Percentiles rank a stretch among this genome's conserved stretches.
Evolutionary conservation across 1,140 invertebrate species (phyloP).

Genomic region (Xylocopa sonorina): DNA sequence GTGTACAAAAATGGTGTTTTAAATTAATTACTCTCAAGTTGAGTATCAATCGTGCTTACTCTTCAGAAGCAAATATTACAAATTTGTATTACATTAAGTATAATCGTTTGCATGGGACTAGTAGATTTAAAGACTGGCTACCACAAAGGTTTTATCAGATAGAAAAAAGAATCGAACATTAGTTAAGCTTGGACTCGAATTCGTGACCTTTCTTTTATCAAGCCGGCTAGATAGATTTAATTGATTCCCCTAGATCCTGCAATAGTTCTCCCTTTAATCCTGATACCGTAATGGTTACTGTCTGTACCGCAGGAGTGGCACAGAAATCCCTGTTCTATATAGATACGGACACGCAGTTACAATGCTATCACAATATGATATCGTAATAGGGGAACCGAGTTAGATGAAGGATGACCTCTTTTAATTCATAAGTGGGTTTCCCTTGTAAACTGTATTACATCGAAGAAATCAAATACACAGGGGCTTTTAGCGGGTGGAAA

Average conservation of each 20-base stretch:
- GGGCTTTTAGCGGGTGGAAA: too few relatives aligned
- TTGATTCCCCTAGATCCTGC: not conserved
- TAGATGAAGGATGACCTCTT: not conserved
- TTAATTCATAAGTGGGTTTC: not conserved
- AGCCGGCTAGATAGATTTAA: not conserved
- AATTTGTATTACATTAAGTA: too few relatives aligned
- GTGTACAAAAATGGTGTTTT: not conserved
- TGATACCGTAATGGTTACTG: not conserved
- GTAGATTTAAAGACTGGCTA: too few relatives aligned
- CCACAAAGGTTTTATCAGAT: too few relatives aligned
- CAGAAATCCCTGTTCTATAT: slow-evolving; percentile 5
- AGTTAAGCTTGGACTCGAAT: not conserved
- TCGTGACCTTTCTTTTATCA: not conserved
- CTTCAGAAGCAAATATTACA: too few relatives aligned
- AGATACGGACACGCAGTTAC: not conserved
- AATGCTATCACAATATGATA: not conserved
- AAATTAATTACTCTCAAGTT: too few relatives aligned
- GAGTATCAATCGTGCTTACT: too few relatives aligned
- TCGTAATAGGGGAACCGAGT: not conserved
- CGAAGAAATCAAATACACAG: not conserved
- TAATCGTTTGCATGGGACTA: too few relatives aligned
- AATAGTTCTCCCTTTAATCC: not conserved
- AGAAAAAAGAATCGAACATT: too few relatives aligned
- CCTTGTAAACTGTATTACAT: not conserved
- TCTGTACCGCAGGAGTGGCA: not conserved